Evolutionary conservation across 2,113 vertebrate genomes (phyloP).

Genomic region (Neogobius melanostomus): DNA sequence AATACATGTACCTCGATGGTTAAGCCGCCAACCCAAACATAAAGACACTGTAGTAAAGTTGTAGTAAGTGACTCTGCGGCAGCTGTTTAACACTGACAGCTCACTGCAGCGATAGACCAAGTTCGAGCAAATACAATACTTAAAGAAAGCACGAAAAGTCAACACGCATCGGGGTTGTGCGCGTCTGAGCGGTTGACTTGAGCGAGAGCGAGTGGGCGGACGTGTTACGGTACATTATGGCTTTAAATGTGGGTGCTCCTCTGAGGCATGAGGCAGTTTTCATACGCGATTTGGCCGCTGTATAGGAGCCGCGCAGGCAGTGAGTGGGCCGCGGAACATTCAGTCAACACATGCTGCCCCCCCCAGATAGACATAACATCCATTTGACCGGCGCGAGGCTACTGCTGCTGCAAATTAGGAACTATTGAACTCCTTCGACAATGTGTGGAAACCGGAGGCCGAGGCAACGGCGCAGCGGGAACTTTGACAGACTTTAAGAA

Average conservation of each 20-base stretch:
- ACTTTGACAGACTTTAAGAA: not conserved
- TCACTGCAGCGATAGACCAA: not conserved
- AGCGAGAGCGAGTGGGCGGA: slow-evolving; percentile 57
- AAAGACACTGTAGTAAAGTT: not conserved
- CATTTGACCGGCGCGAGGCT: slow-evolving; percentile 32
- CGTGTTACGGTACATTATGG: slow-evolving; percentile 34
- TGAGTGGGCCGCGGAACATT: slow-evolving; percentile 45
- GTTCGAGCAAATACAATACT: slow-evolving; percentile 19
- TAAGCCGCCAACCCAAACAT: not conserved
- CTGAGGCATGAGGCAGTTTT: slow-evolving; percentile 20
- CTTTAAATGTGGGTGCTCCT: slow-evolving; percentile 49
- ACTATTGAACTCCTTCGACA: slow-evolving; percentile 35
- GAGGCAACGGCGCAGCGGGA: slow-evolving; percentile 7
- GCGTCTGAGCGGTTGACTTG: slow-evolving; percentile 38
- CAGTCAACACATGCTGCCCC: slow-evolving; percentile 47
- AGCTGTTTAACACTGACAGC: not conserved
- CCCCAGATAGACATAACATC: slow-evolving; percentile 42
- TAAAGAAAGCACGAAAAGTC: slow-evolving; percentile 25
- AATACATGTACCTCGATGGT: no score
- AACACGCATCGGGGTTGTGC: slow-evolving; percentile 32
- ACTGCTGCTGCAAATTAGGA: slow-evolving; percentile 28
- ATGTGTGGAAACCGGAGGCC: slow-evolving; percentile 15
- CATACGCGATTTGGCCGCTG: not conserved
- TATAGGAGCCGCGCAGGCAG: slow-evolving; percentile 43
- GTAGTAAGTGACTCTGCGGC: not conserved